These are phyloP conservation scores for Temnothorax ravouxi DNA, from an alignment of 2,888 invertebrate species.

Conservation along the genomic window DNA sequence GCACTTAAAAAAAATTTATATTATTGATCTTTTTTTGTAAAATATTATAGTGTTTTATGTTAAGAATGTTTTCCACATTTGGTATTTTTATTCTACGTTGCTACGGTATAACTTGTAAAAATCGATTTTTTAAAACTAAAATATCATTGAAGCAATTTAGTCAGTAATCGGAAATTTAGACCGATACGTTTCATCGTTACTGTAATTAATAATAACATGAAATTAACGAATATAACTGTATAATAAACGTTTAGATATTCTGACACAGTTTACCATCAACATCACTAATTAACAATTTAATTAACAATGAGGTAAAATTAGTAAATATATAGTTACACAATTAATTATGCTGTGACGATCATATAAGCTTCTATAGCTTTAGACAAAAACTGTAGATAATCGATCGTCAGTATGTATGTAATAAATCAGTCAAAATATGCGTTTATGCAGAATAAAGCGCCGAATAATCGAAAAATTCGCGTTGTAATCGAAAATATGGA, in stretches of 20 bases:
- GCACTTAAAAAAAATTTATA: background rate
- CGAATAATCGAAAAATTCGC: conserved; percentile 6
- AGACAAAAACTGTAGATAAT: conserved; percentile 12
- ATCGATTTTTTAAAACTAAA: background rate
- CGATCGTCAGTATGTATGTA: background rate
- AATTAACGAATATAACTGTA: background rate
- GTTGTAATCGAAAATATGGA: background rate
- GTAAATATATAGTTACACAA: background rate
- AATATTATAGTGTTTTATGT: background rate
- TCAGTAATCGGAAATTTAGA: background rate
- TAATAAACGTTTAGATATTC: background rate
- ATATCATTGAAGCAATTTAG: background rate
- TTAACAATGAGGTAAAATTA: conserved; percentile 32
- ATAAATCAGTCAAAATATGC: conserved; percentile 25
- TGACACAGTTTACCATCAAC: conserved; percentile 4
- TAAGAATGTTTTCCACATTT: conserved; percentile 25
- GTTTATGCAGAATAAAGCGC: background rate
- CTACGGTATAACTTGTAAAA: background rate
- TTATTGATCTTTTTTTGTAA: background rate
- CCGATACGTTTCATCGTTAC: background rate
- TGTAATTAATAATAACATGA: background rate
- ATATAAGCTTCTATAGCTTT: background rate
- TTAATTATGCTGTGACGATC: background rate
- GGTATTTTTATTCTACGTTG: conserved; percentile 3
- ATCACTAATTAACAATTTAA: conserved; percentile 35